Base-by-base conservation (phyloP, 2,888 invertebrate species). In the Zygothrica quintamaculata region DNA sequence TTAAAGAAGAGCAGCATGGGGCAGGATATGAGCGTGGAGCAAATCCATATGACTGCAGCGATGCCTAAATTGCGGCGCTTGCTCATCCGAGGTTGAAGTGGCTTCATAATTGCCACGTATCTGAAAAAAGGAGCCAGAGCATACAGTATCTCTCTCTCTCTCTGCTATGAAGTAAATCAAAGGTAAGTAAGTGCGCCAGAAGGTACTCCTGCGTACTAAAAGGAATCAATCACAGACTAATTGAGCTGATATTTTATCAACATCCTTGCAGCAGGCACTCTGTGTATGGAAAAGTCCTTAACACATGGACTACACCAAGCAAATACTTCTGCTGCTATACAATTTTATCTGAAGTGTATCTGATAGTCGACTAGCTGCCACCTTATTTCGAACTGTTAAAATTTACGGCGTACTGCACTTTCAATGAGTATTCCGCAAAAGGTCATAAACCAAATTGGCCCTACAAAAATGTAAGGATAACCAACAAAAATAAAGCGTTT, bases 51-150 rank as follows among this genome's bases (percentile, higher is more conserved):
- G 51, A 94, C 93, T 3, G 94, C 93, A 0, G 97, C 97, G 70
- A 97, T 95, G 79, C 94, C 94, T 51, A 98, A 92, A 0, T 98
- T 98, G 9, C 95, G 94, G 18, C 95, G 93, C 87, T 95, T 95
- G 18, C 98, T 96, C 93, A 98, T 95, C 52, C 98, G 93, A 1
- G 97, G 98, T 66, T 95, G 93, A 62, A 98, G 92, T 0, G 98
- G 98, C 87, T 97, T 96, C 93, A 98, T 97, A 84, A 98, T 98
- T 50, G 98, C 98, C 92, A 97, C 96, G 90, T 98, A 98, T 89
- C 98, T 98, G 93, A 1, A 92, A 90, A 57, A 16, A 29, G n/a
- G 1, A 11, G 3, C 4, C 50, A 51, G 16, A 18, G 11, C 15
- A 43, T 11, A 36, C 42, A n/a, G n/a, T n/a, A n/a, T 18, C 26